Base-by-base conservation (phyloP, 2,797 vertebrate species). In the Pteropus rufus region DNA sequence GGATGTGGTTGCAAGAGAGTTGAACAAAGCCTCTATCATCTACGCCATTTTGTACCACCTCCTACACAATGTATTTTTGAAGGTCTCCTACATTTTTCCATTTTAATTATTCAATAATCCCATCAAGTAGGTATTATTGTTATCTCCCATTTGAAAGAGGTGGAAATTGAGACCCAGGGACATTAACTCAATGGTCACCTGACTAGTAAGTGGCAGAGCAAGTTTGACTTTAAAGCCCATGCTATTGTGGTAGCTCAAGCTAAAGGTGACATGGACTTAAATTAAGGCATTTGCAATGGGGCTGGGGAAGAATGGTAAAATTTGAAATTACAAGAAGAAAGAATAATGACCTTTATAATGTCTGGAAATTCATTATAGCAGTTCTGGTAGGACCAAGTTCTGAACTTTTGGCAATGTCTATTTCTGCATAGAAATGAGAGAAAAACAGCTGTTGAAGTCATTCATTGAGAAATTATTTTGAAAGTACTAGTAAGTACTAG, bases 401-500 rank as follows among this genome's bases (percentile, higher is more conserved):
- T 76, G 69, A 82, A 89, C 26, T 29, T 89, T 64, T 95, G 31
- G 0, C 36, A 79, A 58, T 52, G 11, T 70, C 46, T 89, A 69
- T 52, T 56, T 96, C 44, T 89, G 19, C 15, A 75, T 4, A 95
- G 29, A 95, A 88, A 75, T 85, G 80, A 81, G 18, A 79, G 62
- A 79, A 75, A 49, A 65, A 10, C 19, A 58, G 4, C n/a, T 75
- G 14, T 44, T 79, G 41, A 79, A 89, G 15, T 46, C 60, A 49
- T 92, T 89, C 24, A n/a, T n/a, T 93, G n/a, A 70, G 49, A 81
- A 12, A 21, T 79, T 75, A 72, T 79, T 95, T 95, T 84, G 26
- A 84, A 93, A 95, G 36, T 34, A 86, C 44, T 56, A 54, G 39
- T 73, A 62, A 91, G 18, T 94, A 83, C 46, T 49, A 67, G 73